These are phyloP conservation scores for Trachemys scripta DNA, from an alignment of 2,113 vertebrate genomes.

Conservation along the genomic window DNA sequence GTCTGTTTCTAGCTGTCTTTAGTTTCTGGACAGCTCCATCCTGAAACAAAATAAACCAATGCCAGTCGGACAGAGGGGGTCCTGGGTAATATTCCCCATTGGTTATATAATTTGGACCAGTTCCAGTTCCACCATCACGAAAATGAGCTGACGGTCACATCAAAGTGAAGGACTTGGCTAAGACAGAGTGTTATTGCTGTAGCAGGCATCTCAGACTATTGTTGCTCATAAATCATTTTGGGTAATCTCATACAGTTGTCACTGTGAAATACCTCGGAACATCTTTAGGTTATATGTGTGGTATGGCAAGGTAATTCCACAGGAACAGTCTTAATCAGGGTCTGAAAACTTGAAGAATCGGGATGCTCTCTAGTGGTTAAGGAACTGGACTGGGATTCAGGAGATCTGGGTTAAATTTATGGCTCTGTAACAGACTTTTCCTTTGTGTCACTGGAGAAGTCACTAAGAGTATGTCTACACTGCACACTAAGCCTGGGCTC, in stretches of 20 bases:
- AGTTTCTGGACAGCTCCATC: not conserved
- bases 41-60: not conserved
- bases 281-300: not conserved
- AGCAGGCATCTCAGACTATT: not conserved
- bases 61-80: not conserved
- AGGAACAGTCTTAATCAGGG: accelerated
- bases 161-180: not conserved
- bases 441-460: not conserved
- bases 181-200: not conserved
- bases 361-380: accelerated
- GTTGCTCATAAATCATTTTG: not conserved
- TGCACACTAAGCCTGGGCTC: not conserved
- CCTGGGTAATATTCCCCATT: not conserved
- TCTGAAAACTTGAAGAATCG: not conserved
- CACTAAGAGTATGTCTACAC: not conserved
- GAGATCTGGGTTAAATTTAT: not conserved
- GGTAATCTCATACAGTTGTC: not conserved
- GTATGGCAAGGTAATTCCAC: not conserved
- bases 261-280: not conserved
- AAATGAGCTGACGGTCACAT: not conserved
- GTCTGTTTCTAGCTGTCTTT: not conserved
- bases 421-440: not conserved
- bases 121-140: conserved; percentile 16
- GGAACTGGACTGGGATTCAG: not conserved
- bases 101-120: not conserved